A percentile compares a stretch with the other conserved stretches of the same genome.
Conservation (phyloP, 2,113 vertebrate genomes). For the Eptesicus fuscus region DNA sequence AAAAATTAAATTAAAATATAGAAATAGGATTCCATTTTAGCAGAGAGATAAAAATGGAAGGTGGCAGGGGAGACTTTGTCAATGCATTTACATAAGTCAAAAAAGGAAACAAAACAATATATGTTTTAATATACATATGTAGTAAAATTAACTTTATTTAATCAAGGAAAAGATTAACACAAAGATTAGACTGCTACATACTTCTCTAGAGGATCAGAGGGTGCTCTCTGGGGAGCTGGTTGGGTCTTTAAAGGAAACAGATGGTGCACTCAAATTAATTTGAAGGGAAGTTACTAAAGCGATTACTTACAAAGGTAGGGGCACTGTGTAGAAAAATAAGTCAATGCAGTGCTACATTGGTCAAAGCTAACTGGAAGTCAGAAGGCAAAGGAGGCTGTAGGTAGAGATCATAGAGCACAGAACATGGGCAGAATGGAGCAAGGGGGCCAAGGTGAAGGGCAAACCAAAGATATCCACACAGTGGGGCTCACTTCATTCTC, state of each 20-base stretch:
- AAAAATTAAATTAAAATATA: not conserved
- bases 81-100: not conserved
- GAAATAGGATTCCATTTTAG: not conserved
- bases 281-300: not conserved
- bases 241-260: not conserved
- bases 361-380: not conserved
- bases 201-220: not conserved
- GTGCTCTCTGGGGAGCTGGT: not conserved
- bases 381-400: not conserved
- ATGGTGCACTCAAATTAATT: not conserved
- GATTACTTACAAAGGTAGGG: not conserved
- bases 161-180: not conserved
- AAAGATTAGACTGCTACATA: not conserved
- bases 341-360: not conserved
- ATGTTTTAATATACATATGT: not conserved
- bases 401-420: not conserved
- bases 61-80: not conserved
- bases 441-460: not conserved
- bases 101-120: not conserved
- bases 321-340: not conserved
- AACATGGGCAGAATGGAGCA: fast-evolving
- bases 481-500: not conserved
- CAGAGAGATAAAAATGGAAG: not conserved
- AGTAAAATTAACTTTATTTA: not conserved
- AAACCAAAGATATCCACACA: not conserved